phyloP scores from a whole-genome alignment of 53 echinoderm and acorn worm genomes.

The Apostichopus leukothele region DNA sequence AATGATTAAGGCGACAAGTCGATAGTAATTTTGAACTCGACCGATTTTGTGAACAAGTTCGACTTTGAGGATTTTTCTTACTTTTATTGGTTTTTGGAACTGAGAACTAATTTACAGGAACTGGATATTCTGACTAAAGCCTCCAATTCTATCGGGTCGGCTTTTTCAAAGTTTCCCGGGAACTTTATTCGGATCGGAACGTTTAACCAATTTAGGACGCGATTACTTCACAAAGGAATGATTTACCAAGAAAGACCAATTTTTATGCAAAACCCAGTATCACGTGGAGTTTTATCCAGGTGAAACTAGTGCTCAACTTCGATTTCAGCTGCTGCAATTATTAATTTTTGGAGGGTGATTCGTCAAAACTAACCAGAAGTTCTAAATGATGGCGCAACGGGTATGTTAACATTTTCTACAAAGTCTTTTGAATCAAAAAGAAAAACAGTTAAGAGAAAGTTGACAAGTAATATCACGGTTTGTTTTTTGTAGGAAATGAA shows the following conservation, averaged over 20 bases:
- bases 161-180: not conserved
- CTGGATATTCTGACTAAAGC: constrained; percentile 21
- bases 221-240: not conserved
- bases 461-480: no score
- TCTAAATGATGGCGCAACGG: constrained; percentile 47
- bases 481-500: no score
- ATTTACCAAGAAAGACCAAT: constrained; percentile 7
- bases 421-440: no score
- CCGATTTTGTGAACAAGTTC: constrained; percentile 40
- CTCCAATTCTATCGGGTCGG: not conserved
- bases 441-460: no score
- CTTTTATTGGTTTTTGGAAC: not conserved
- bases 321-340: not conserved
- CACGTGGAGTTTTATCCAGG: constrained; percentile 27
- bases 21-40: constrained; percentile 45
- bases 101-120: not conserved
- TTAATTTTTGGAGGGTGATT: constrained; percentile 32
- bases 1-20: constrained; percentile 52
- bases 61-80: not conserved
- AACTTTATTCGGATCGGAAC: not conserved
- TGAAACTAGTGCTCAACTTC: not conserved
- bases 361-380: constrained; percentile 32
- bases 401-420: constrained; percentile 24
- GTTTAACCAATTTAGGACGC: not conserved
- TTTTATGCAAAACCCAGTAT: not conserved